These are phyloP conservation scores for Vulpes vulpes DNA, from an alignment of 2,113 vertebrate genomes.

Conservation along the genomic window DNA sequence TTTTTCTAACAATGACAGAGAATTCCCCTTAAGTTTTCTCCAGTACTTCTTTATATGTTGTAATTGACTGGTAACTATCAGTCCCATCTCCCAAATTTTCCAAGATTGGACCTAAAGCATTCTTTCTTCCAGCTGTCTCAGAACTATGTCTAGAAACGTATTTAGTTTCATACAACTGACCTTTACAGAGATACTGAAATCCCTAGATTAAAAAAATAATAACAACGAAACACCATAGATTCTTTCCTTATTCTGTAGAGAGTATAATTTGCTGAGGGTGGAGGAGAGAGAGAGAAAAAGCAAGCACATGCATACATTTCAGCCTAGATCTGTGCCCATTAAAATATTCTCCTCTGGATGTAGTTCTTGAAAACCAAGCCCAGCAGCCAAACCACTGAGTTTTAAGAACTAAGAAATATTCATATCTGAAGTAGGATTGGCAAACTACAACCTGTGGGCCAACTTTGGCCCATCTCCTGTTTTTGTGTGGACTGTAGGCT, in stretches of 20 bases:
- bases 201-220: background rate
- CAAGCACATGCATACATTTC: background rate
- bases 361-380: background rate
- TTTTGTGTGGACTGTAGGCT: background rate
- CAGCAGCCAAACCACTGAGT: background rate
- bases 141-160: background rate
- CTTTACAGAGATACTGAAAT: background rate
- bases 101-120: background rate
- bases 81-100: background rate
- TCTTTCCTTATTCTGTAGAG: background rate
- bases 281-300: background rate
- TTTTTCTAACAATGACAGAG: background rate
- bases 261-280: background rate
- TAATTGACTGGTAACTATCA: background rate
- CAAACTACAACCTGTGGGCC: background rate
- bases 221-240: background rate
- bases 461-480: background rate
- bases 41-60: background rate
- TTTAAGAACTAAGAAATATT: no score
- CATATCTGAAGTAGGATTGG: background rate
- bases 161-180: background rate
- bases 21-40: background rate
- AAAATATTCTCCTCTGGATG: background rate
- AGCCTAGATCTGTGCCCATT: background rate
- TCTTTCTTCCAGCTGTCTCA: background rate